phyloP scores from a whole-genome alignment of 1,140 invertebrate species.

The Apis dorsata region DNA sequence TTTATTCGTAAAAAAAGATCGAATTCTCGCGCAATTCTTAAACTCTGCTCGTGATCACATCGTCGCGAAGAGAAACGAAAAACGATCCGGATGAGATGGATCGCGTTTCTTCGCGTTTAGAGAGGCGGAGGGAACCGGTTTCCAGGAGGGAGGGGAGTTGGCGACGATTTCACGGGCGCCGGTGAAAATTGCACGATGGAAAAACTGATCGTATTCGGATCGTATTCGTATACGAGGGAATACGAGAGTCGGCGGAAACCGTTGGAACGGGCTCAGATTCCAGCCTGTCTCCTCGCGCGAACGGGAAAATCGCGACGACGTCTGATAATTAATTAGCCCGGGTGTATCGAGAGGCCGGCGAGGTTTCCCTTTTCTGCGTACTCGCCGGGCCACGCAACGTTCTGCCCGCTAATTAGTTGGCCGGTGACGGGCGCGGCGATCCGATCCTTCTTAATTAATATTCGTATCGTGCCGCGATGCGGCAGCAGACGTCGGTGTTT shows the following conservation, averaged over 20 bases:
- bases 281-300: not conserved
- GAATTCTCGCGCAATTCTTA: not conserved
- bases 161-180: slow-evolving; percentile 67
- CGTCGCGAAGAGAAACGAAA: slow-evolving; percentile 40
- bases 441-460: slow-evolving; percentile 69
- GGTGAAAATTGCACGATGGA: slow-evolving; percentile 63
- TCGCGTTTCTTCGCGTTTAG: slow-evolving; percentile 7
- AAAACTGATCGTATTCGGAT: slow-evolving; percentile 53
- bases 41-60: slow-evolving; percentile 19
- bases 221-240: slow-evolving; percentile 32
- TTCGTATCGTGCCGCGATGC: slow-evolving; percentile 39
- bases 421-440: slow-evolving; percentile 36
- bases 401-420: slow-evolving; percentile 45
- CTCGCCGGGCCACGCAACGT: not conserved
- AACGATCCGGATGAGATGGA: not conserved
- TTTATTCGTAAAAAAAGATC: not conserved
- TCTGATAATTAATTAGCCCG: slow-evolving; percentile 54
- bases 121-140: slow-evolving; percentile 57
- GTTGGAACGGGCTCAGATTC: not conserved
- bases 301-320: slow-evolving; percentile 30
- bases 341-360: slow-evolving; percentile 9
- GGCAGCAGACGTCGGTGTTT: slow-evolving; percentile 4
- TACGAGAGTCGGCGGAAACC: not conserved
- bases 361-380: slow-evolving; percentile 19
- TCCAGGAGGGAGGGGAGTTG: slow-evolving; percentile 18